A percentile compares a stretch with the other conserved stretches of the same genome.
phyloP scores from a whole-genome alignment of 1,140 invertebrate species.

The Conopomorpha cramerella region DNA sequence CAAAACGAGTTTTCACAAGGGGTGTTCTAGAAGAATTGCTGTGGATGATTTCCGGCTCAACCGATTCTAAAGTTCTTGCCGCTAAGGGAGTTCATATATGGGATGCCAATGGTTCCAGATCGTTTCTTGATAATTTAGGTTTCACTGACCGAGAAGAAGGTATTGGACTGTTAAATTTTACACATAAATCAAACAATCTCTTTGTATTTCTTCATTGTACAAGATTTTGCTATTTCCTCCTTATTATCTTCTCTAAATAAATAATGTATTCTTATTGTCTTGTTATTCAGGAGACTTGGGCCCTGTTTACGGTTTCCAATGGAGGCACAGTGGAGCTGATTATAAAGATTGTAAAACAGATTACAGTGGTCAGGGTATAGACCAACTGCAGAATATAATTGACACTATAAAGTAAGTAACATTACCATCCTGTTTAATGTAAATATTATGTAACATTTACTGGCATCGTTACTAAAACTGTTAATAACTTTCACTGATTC shows the following conservation, averaged over 20 bases:
- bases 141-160: conserved; percentile 88
- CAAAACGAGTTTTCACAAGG: conserved; percentile 93
- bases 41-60: conserved; percentile 94
- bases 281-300: conserved; percentile 88
- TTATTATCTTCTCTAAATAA: too few species aligned
- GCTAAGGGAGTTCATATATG: conserved; percentile 94
- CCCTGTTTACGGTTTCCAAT: conserved; percentile 99
- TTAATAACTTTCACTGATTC: conserved; percentile 2
- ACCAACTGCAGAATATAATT: conserved; percentile 90
- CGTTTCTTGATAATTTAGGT: conserved; percentile 89
- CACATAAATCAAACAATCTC: too few species aligned
- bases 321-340: conserved; percentile 96
- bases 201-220: conserved; percentile 4
- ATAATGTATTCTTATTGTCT: too few species aligned
- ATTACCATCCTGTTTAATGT: too few species aligned
- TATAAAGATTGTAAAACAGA: conserved; percentile 86
- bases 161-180: too few species aligned
- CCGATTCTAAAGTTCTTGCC: conserved; percentile 86
- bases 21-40: conserved; percentile 94
- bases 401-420: conserved; percentile 71
- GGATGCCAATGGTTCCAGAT: conserved; percentile 93
- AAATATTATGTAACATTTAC: too few species aligned
- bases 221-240: neutral
- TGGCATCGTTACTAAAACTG: too few species aligned
- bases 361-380: conserved; percentile 86